Evolutionary conservation across 2,113 vertebrate genomes (phyloP).

Genomic region (Platysteira castanea): DNA sequence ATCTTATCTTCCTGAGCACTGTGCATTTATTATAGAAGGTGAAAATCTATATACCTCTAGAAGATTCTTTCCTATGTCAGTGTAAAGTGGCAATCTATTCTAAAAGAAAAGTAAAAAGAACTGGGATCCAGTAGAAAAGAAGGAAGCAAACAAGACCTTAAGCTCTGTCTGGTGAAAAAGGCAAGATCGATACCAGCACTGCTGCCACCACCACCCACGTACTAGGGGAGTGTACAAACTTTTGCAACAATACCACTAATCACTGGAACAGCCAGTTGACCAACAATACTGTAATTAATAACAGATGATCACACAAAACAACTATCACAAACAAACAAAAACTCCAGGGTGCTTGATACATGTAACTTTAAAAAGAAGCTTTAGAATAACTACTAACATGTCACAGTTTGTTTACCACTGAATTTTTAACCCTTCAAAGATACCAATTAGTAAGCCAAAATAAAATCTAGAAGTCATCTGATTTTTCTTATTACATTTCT

Average conservation of each 20-base stretch:
- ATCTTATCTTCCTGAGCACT: not conserved
- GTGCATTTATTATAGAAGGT: not conserved
- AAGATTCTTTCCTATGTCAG: not conserved
- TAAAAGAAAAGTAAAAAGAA: not conserved
- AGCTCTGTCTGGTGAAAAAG: not conserved
- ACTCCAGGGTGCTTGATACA: not conserved
- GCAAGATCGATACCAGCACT: not conserved
- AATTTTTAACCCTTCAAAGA: not conserved
- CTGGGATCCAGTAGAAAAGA: not conserved
- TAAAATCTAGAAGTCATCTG: not conserved
- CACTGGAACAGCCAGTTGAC: constrained; percentile 13
- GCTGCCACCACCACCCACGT: constrained; percentile 19
- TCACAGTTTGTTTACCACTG: not conserved
- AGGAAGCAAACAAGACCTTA: not conserved
- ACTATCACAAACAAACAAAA: constrained; percentile 18
- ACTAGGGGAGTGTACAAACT: constrained; percentile 34
- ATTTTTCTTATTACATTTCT: not conserved
- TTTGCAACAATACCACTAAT: constrained; percentile 46
- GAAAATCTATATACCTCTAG: not conserved
- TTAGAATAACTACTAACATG: not conserved
- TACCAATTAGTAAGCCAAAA: not conserved
- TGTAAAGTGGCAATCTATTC: not conserved
- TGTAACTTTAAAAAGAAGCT: not conserved
- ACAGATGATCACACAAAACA: constrained; percentile 40
- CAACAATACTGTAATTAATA: constrained; percentile 43